Evolutionary conservation across 2,797 vertebrate genomes (phyloP).

Genomic region (Pangasius mekongensis): DNA sequence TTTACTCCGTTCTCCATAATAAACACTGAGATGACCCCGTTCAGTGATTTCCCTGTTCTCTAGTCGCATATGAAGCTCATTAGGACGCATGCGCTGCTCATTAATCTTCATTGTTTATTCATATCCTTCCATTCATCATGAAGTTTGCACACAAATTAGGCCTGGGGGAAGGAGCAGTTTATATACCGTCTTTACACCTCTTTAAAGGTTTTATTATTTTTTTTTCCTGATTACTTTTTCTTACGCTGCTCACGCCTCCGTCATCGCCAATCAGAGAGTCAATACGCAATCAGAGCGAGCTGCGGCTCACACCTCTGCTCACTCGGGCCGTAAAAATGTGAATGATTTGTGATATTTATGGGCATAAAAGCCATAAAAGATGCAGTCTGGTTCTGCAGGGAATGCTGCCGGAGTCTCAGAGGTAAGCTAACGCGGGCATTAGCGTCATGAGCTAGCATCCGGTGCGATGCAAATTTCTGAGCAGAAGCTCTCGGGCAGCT

Average conservation of each 20-base stretch:
- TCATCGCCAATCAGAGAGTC: conserved; percentile 50
- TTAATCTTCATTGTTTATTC: conserved; percentile 30
- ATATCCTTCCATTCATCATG: conserved; percentile 14
- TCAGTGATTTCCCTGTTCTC: conserved; percentile 8
- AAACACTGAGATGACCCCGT: conserved; percentile 11
- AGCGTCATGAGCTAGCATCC: conserved; percentile 53
- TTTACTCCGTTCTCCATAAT: not conserved
- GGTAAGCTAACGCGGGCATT: conserved; percentile 55
- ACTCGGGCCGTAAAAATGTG: conserved; percentile 59
- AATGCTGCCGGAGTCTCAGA: not conserved
- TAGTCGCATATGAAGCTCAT: not conserved
- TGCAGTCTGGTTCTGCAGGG: not conserved
- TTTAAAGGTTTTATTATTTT: conserved; percentile 18
- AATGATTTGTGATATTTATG: conserved; percentile 70
- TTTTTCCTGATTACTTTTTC: conserved; percentile 17
- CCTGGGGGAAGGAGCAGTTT: conserved; percentile 17
- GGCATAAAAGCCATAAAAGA: conserved; percentile 26
- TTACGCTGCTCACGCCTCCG: conserved; percentile 47
- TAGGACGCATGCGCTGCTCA: not conserved
- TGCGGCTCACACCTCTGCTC: conserved; percentile 46
- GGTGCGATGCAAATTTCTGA: conserved; percentile 42
- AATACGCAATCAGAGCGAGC: conserved; percentile 50
- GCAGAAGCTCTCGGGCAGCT: conserved; percentile 34
- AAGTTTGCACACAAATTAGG: conserved; percentile 29
- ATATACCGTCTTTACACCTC: conserved; percentile 6